Percentiles rank a stretch among this genome's conserved stretches.
These are phyloP conservation scores for Cairina moschata DNA, from an alignment of 2,113 vertebrate species.

Conservation along the genomic window DNA sequence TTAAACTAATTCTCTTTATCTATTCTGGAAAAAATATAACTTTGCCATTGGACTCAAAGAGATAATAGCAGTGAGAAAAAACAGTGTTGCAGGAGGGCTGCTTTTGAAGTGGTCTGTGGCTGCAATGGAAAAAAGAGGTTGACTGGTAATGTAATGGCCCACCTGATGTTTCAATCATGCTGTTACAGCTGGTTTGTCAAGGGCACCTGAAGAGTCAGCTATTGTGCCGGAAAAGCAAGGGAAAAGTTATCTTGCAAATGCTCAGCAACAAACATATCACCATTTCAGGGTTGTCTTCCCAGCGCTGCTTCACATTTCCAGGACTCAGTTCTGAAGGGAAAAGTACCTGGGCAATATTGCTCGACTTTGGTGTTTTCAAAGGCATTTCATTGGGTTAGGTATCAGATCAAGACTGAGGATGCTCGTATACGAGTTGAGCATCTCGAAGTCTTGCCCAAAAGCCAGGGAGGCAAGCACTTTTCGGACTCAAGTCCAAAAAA, in stretches of 20 bases:
- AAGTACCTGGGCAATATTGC: not conserved
- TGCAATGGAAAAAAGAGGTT: not conserved
- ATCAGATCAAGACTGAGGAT: not conserved
- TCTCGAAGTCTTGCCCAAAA: not conserved
- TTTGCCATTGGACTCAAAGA: not conserved
- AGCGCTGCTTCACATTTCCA: not conserved
- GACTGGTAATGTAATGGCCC: not conserved
- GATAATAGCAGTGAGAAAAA: not conserved
- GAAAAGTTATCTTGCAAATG: not conserved
- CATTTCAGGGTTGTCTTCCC: not conserved
- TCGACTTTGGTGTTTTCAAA: not conserved
- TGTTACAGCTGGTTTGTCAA: not conserved
- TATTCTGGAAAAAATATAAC: slow-evolving; percentile 35
- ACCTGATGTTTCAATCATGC: not conserved
- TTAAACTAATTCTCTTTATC: slow-evolving; percentile 10
- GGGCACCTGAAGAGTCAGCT: not conserved
- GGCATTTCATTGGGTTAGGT: not conserved
- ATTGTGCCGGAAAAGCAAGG: not conserved
- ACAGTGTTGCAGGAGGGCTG: not conserved
- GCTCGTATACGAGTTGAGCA: not conserved
- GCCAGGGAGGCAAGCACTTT: not conserved
- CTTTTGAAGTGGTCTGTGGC: not conserved
- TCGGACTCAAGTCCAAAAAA: not conserved
- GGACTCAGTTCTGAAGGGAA: not conserved
- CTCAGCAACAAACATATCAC: not conserved